Base-by-base conservation (phyloP, 2,113 vertebrate species). In the Proterorhinus semilunaris region DNA sequence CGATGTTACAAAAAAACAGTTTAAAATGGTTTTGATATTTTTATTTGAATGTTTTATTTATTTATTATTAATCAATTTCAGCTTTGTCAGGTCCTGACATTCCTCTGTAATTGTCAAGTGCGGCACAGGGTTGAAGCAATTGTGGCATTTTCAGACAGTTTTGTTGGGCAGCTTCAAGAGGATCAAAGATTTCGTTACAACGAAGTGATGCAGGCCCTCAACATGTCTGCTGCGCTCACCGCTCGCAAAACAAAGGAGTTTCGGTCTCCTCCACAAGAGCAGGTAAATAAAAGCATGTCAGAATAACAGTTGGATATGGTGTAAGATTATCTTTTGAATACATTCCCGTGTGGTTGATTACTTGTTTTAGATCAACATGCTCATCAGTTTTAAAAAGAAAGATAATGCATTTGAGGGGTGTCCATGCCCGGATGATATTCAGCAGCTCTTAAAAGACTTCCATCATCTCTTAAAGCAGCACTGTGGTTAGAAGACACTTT, bases 201-300 rank as follows among this genome's bases (percentile, higher is more conserved):
- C 47, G 94, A 98, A 76, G 94, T 99, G 64, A 98, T 98, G 95
- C 93, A 94, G 87, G 97, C 97, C 3, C 90, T 98, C 71, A 96
- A 99, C 89, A 99, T 99, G 97, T 98, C 97, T 43, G 97, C 96
- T 0, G 96, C 96, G 9, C 87, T 98, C 54, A 99, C 97, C 0
- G 97, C 97, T 72, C 94, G 94, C 79, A 99, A 96, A 81, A 98
- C 96, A 17, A 96, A 92, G 79, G 96, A 98, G 89, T 99, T 99
- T 86, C 93, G 95, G 7, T 96, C 96, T 8, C 96, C 95, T 10
- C 96, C 95, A 8, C 95, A 98, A 83, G 96, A 99, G 69, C 97
- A 99, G 95, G 97, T 99, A 80, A 66, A 71, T 42, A 15, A 9
- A 59, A 59, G 13, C 1, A 43, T 21, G 16, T 59, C 0, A 59